phyloP scores from a whole-genome alignment of 2,113 vertebrate genomes.

The Corvus moneduloides region DNA sequence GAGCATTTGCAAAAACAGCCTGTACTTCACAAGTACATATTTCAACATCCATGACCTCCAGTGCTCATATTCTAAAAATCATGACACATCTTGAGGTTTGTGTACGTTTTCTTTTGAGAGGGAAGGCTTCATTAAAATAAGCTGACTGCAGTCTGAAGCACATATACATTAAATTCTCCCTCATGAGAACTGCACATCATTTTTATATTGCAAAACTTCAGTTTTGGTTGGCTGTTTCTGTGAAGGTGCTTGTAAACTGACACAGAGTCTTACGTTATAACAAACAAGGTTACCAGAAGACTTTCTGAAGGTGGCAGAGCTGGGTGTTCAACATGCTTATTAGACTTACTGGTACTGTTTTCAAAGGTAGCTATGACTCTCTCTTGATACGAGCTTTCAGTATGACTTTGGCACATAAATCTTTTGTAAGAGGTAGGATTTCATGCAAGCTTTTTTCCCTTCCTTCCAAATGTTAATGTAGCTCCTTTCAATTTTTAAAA shows the following conservation, averaged over 20 bases:
- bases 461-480: neutral
- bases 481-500: slow-evolving; percentile 17
- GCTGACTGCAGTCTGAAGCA: neutral
- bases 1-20: neutral
- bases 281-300: neutral
- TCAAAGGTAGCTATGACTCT: neutral
- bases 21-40: neutral
- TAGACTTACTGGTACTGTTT: neutral
- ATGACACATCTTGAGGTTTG: neutral
- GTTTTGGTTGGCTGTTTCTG: neutral
- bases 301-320: neutral
- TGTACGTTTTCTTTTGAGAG: neutral
- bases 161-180: neutral
- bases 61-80: neutral
- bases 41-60: neutral
- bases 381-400: neutral
- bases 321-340: neutral
- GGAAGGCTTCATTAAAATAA: neutral
- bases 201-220: neutral
- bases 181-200: neutral
- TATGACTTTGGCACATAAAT: neutral
- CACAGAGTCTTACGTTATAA: neutral
- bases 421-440: neutral
- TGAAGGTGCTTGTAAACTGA: neutral
- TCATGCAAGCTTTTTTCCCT: neutral